Evolutionary conservation across 2,113 vertebrate species (phyloP).

Genomic region (Megalops atlanticus): DNA sequence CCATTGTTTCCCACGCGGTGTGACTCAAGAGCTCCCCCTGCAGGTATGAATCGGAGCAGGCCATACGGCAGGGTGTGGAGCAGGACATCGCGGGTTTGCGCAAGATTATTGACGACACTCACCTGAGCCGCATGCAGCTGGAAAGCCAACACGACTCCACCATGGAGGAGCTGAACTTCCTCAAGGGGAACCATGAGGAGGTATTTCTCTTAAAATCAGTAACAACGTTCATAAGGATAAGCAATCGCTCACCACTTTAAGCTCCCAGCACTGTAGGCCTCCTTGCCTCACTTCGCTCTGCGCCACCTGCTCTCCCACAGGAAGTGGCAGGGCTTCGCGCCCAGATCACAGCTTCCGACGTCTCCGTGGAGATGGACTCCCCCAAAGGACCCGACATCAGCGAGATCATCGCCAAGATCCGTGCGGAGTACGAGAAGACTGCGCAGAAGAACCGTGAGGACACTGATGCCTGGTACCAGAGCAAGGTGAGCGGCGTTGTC

Average conservation of each 20-base stretch:
- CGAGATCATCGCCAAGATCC: slow-evolving; percentile 66
- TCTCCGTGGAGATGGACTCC: neutral
- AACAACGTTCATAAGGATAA: too few species aligned
- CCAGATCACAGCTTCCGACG: neutral
- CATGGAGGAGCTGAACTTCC: slow-evolving; percentile 61
- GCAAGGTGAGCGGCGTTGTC: slow-evolving; percentile 63
- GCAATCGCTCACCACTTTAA: too few species aligned
- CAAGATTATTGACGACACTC: slow-evolving; percentile 61
- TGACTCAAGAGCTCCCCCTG: neutral
- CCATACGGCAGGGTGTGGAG: slow-evolving; percentile 56
- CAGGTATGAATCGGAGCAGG: slow-evolving; percentile 65
- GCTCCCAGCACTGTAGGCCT: neutral
- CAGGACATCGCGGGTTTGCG: slow-evolving; percentile 66
- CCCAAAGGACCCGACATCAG: slow-evolving; percentile 66
- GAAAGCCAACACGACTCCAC: slow-evolving; percentile 59
- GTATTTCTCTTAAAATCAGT: slow-evolving; percentile 52
- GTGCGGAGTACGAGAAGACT: slow-evolving; percentile 70
- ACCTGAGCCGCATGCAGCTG: slow-evolving; percentile 52
- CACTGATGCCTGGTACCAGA: slow-evolving; percentile 69
- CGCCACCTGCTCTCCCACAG: neutral
- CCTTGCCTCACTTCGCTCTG: neutral
- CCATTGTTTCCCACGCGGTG: neutral
- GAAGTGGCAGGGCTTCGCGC: neutral
- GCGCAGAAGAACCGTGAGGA: slow-evolving; percentile 72
- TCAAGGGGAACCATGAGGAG: slow-evolving; percentile 65